A percentile compares a stretch with the other conserved stretches of the same genome.
Evolutionary conservation across 2,888 invertebrate species (phyloP).

Genomic region (Ectobius pallidus): DNA sequence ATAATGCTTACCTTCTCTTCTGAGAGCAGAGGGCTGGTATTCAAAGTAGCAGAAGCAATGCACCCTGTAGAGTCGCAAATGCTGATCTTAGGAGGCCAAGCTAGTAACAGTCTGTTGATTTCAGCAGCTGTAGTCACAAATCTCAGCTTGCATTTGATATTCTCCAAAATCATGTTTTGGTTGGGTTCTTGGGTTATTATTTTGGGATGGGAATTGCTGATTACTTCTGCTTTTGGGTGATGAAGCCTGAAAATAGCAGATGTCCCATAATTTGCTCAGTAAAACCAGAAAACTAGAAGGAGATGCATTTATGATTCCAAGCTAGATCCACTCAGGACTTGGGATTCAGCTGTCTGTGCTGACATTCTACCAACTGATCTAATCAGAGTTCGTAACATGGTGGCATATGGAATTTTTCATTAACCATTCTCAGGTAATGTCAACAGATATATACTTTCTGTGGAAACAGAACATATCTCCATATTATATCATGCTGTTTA

Average conservation of each 20-base stretch:
- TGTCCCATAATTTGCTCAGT: too few species aligned
- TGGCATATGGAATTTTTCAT: too few species aligned
- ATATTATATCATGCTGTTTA: too few species aligned
- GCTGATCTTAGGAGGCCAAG: constrained; percentile 52
- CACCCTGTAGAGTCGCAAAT: constrained; percentile 48
- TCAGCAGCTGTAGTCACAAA: constrained; percentile 51
- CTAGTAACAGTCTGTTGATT: constrained; percentile 50
- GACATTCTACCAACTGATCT: too few species aligned
- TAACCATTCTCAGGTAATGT: too few species aligned
- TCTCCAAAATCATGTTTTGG: constrained; percentile 49
- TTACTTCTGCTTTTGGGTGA: constrained; percentile 52
- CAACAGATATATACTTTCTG: too few species aligned
- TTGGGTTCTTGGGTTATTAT: constrained; percentile 44
- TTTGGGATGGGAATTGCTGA: constrained; percentile 48
- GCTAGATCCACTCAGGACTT: too few species aligned
- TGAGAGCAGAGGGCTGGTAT: constrained; percentile 49
- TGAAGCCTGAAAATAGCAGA: constrained; percentile 54
- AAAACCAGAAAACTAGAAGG: too few species aligned
- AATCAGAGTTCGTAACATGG: too few species aligned
- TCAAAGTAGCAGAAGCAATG: constrained; percentile 49
- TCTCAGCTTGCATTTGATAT: constrained; percentile 51
- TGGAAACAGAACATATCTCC: too few species aligned
- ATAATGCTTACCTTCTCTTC: not conserved
- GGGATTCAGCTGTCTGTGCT: too few species aligned
- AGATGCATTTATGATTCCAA: too few species aligned